Evolutionary conservation across 2,888 invertebrate species (phyloP).

Genomic region (Epinotia ramella): DNA sequence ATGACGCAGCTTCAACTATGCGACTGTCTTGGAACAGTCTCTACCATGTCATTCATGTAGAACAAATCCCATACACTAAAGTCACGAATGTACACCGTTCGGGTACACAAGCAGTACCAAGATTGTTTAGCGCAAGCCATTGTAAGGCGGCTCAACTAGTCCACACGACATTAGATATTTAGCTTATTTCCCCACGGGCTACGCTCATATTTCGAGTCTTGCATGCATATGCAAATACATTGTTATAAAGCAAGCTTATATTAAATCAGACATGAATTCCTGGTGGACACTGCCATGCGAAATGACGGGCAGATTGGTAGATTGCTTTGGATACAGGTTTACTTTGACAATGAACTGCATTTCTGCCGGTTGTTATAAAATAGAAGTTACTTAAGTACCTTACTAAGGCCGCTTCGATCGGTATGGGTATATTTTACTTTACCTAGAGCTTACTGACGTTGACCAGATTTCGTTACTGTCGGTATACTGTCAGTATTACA

Average conservation of each 20-base stretch:
- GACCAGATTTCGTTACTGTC: no score
- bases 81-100: neutral
- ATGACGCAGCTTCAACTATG: neutral
- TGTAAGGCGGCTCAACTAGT: conserved; percentile 51
- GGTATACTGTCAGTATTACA: no score
- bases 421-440: no score
- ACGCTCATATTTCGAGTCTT: conserved; percentile 59
- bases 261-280: conserved; percentile 38
- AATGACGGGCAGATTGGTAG: conserved; percentile 2
- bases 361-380: neutral
- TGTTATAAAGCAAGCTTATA: conserved; percentile 50
- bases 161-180: conserved; percentile 58
- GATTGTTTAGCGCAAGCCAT: conserved; percentile 36
- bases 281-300: conserved; percentile 18
- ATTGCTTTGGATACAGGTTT: neutral
- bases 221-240: conserved; percentile 56
- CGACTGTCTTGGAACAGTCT: neutral
- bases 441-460: no score
- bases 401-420: no score
- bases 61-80: neutral
- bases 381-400: neutral
- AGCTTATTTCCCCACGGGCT: conserved; percentile 65
- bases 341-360: neutral
- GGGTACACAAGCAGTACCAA: conserved; percentile 13
- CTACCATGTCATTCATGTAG: neutral